These are phyloP conservation scores for Cyrtorhinus lividipennis DNA, from an alignment of 1,140 invertebrate genomes.

Conservation along the genomic window DNA sequence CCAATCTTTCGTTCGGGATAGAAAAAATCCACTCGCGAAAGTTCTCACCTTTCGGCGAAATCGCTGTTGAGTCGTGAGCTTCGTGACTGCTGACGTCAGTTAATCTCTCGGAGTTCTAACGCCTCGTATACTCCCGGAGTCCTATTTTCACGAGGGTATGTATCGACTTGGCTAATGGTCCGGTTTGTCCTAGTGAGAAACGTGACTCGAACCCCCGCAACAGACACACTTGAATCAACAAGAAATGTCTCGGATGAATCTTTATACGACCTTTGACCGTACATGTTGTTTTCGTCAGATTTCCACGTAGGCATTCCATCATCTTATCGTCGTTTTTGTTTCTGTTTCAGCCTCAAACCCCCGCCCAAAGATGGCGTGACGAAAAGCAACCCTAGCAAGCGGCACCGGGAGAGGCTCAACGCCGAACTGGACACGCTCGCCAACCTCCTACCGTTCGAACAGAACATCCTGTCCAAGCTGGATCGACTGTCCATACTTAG, in stretches of 20 bases:
- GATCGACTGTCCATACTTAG: slow-evolving; percentile 94
- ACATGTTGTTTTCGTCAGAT: not conserved
- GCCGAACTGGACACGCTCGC: slow-evolving; percentile 95
- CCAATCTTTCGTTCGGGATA: too few relatives aligned
- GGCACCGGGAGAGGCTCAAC: slow-evolving; percentile 93
- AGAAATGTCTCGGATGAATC: too few relatives aligned
- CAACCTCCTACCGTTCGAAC: slow-evolving; percentile 94
- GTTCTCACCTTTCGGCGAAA: not conserved
- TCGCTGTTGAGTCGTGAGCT: not conserved
- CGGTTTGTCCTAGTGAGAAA: too few relatives aligned
- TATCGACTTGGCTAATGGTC: too few relatives aligned
- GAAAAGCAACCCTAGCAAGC: slow-evolving; percentile 97
- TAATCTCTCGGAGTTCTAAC: too few relatives aligned
- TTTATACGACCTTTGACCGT: too few relatives aligned
- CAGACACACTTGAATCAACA: too few relatives aligned
- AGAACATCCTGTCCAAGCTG: slow-evolving; percentile 94
- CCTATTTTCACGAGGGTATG: too few relatives aligned
- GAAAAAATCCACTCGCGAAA: too few relatives aligned
- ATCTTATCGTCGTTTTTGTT: slow-evolving; percentile 22
- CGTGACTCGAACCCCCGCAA: too few relatives aligned
- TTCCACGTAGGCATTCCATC: too few relatives aligned
- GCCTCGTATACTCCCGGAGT: too few relatives aligned
- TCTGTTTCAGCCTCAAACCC: slow-evolving; percentile 72
- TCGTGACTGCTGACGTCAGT: not conserved
- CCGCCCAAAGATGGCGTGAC: slow-evolving; percentile 90